Base-by-base conservation (phyloP, 2,797 vertebrate species). In the Muraenolepis orangiensis region DNA sequence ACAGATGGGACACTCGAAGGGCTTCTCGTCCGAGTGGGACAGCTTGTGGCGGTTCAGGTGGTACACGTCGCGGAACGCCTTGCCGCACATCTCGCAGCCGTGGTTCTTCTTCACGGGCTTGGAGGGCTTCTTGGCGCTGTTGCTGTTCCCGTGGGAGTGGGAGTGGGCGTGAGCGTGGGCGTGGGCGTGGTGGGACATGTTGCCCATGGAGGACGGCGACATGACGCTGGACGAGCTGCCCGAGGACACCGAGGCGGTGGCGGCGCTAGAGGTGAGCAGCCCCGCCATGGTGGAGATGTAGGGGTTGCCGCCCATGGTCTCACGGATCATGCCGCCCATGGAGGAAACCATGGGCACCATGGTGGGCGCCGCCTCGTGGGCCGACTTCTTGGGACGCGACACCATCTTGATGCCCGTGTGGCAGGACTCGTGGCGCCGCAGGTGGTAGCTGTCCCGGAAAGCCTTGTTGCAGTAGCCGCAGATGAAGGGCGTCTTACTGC, bases 401-500 rank as follows among this genome's bases (percentile, higher is more conserved):
- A 99, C 97, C 95, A 99, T 95, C 91, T 99, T 99, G 90, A 98
- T 96, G 61, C 98, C 98, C 26, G 98, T 99, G 92, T 99, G 98
- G 93, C 98, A 98, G 88, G 97, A 99, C 90, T 99, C 97, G 1
- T 99, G 98, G 78, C 98, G 96, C 64, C 98, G 95, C 91, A 99
- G 94, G 92, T 99, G 98, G 93, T 99, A 99, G 93, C 98, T 99
- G 94, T 99, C 98, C 40, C 98, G 96, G 92, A 99, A 99, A 84
- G 97, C 98, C 94, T 99, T 99, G 95, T 96, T 98, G 93, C 98
- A 99, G 92, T 99, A 99, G 85, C 96, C 97, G 46, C 98, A 99
- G 88, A 99, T 94, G 86, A 99, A 99, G 26, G 98, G 98, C 66
- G 98, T 99, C 91, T 98, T 99, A 88, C 95, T 95, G 89, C 99